Evolutionary conservation across 2,113 vertebrate species (phyloP).

Genomic region (Terrapene triunguis): DNA sequence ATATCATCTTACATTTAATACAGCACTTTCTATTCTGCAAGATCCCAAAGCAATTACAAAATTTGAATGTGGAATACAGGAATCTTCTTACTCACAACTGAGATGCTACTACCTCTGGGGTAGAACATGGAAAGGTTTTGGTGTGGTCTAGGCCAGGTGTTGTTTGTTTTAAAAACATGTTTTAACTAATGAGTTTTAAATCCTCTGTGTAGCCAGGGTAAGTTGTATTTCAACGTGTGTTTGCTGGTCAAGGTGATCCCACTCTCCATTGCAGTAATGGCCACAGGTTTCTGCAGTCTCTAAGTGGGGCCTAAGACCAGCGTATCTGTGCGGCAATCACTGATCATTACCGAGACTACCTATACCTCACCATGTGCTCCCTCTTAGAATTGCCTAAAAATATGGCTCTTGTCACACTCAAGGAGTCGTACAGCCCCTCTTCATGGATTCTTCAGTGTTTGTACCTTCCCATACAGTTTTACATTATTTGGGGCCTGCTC

Average conservation of each 20-base stretch:
- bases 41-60: background rate
- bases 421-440: too few relatives aligned
- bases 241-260: background rate
- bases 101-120: rapidly evolving
- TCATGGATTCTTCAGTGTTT: background rate
- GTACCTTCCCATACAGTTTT: background rate
- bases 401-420: too few relatives aligned
- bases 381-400: too few relatives aligned
- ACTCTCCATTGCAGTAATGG: background rate
- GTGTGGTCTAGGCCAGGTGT: too few relatives aligned
- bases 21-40: background rate
- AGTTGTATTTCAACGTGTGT: background rate
- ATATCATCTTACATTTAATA: background rate
- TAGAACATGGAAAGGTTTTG: background rate
- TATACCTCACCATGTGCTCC: too few relatives aligned
- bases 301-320: background rate
- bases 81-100: background rate
- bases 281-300: background rate
- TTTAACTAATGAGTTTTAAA: background rate
- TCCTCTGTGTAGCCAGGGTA: background rate
- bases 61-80: background rate
- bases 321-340: too few relatives aligned
- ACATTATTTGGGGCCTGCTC: background rate
- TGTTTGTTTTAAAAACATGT: background rate
- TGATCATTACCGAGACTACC: too few relatives aligned